Base-by-base conservation (phyloP, 2,797 vertebrate genomes). In the Botia kubotai region DNA sequence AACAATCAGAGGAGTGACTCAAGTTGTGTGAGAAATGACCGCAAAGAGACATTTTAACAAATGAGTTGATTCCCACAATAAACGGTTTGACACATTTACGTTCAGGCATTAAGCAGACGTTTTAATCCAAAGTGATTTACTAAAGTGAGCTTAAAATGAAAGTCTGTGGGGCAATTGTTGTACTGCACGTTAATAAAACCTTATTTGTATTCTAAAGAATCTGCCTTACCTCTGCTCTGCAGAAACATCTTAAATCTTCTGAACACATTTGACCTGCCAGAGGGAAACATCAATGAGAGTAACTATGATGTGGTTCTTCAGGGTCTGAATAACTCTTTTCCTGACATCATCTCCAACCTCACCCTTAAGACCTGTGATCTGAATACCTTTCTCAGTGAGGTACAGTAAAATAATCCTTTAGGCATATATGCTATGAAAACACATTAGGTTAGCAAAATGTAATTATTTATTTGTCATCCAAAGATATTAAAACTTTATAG, bases 161-260 rank as follows among this genome's bases (percentile, higher is more conserved):
- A 53, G 52, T 63, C 23, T 13, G 5, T 63, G 1, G 60, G 12
- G 12, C 4, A 14, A 14, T 66, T 8, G 36, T 4, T 66, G 16
- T n/a, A 39, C 63, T 66, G 16, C 12, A 29, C 4, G 29, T 8
- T 65, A 36, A 29, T 29, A 62, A 0, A 14, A 29, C 1, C 2
- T 62, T 14, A 1, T 23, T 16, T 39, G 3, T 5, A 70, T n/a
- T 33, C 46, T 77, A 3, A 53, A 17, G 3, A 50, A 43, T 16
- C 11, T 33, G 39, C 10, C 19, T 29, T 71, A 4, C 12, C 55
- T 73, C 39, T 72, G 3, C 14, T 19, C 21, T 46, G 17, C 87
- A 97, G 97, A 79, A 98, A 98, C 89, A 96, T 98, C 79, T 80
- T 98, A 73, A 87, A 92, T 2, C 90, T 98, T 82, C 87, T 95